Conservation (phyloP, 2,113 vertebrate genomes). For the Felis chaus region DNA sequence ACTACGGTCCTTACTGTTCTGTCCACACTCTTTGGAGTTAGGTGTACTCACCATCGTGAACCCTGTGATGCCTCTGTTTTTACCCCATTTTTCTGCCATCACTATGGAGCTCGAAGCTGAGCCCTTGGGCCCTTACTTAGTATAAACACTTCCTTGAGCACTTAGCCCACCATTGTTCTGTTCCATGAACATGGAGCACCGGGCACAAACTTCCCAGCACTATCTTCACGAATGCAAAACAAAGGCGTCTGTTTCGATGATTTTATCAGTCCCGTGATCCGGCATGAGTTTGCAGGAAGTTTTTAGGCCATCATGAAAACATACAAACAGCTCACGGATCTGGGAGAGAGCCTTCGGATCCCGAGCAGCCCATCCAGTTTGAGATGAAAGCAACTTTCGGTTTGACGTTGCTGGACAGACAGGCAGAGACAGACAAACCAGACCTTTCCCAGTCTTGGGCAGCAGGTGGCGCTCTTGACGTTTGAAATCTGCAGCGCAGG, state of each 20-base stretch:
- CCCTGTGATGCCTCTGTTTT: too few species aligned
- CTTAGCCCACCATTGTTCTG: not conserved
- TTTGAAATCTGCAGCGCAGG: not conserved
- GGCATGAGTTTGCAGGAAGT: not conserved
- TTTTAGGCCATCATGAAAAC: not conserved
- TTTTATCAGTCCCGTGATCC: not conserved
- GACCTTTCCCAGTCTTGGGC: not conserved
- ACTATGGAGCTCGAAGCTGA: not conserved
- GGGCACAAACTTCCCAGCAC: not conserved
- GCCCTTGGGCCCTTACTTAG: not conserved
- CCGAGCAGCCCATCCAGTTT: accelerated
- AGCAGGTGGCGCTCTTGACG: slow-evolving; percentile 69
- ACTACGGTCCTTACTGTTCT: not conserved
- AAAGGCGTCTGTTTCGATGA: not conserved
- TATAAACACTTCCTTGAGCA: not conserved
- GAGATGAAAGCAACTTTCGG: not conserved
- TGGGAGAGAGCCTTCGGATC: not conserved
- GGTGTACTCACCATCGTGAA: too few species aligned
- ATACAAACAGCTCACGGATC: not conserved
- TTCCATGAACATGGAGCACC: not conserved
- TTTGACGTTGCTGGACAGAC: not conserved
- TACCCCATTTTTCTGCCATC: not conserved
- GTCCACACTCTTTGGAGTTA: not conserved
- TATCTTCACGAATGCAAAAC: not conserved
- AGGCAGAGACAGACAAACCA: not conserved